These are phyloP conservation scores for Polyploca ridens DNA, from an alignment of 2,888 invertebrate species.

Conservation along the genomic window DNA sequence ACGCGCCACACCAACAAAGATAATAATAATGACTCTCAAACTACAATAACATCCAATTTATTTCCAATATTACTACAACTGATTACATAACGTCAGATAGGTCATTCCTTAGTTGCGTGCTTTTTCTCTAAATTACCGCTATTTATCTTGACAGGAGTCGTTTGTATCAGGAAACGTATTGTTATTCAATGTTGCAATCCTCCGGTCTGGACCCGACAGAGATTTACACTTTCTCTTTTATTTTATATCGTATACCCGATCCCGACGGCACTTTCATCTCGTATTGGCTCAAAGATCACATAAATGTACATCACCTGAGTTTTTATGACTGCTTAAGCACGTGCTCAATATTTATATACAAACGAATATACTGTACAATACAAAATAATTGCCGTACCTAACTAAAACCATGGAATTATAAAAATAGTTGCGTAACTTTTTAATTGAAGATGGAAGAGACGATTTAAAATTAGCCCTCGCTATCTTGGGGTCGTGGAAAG, in stretches of 20 bases:
- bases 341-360: slow-evolving; percentile 12
- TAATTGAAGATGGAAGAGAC: background rate
- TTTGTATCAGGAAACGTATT: slow-evolving; percentile 47
- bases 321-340: slow-evolving; percentile 23
- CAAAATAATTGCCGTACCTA: too few relatives aligned
- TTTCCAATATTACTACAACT: background rate
- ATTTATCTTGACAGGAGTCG: slow-evolving; percentile 42
- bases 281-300: slow-evolving; percentile 26
- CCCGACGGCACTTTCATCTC: slow-evolving; percentile 39
- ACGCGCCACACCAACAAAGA: background rate
- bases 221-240: slow-evolving; percentile 48
- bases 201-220: slow-evolving; percentile 18
- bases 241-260: slow-evolving; percentile 23
- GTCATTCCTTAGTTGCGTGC: slow-evolving; percentile 8
- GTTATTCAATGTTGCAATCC: slow-evolving; percentile 47
- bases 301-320: slow-evolving; percentile 20
- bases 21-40: slow-evolving; percentile 1
- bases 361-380: too few relatives aligned
- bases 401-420: too few relatives aligned
- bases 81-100: slow-evolving; percentile 12
- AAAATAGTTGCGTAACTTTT: background rate
- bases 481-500: slow-evolving; percentile 63
- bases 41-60: background rate
- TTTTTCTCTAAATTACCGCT: slow-evolving; percentile 41
- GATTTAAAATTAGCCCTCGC: slow-evolving; percentile 17